Conservation (phyloP, 2,797 vertebrate species). For the Hyperoplus lanceolatus region DNA sequence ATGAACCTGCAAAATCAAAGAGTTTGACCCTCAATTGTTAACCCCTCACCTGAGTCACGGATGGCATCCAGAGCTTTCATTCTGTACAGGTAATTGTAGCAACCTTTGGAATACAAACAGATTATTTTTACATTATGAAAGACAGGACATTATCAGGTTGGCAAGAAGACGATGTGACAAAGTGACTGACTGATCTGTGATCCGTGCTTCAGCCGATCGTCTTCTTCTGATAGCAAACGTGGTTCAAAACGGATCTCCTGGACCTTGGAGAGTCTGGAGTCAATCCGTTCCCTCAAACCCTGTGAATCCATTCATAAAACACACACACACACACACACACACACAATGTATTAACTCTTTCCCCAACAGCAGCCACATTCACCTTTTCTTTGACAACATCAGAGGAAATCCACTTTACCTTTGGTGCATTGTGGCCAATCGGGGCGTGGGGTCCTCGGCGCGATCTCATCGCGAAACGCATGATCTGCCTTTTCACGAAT, state of each 20-base stretch:
- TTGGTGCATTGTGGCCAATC: conserved; percentile 96
- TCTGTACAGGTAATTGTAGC: conserved; percentile 95
- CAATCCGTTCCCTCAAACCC: conserved; percentile 94
- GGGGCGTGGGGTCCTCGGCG: conserved; percentile 95
- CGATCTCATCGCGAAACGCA: conserved; percentile 98
- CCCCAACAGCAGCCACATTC: neutral
- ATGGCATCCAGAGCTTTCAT: conserved; percentile 98
- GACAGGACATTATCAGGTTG: neutral
- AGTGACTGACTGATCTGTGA: conserved; percentile 82
- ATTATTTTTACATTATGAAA: neutral
- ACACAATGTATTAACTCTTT: neutral
- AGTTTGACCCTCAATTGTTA: neutral
- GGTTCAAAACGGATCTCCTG: conserved; percentile 96
- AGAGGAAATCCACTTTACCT: conserved; percentile 80
- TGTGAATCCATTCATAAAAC: conserved; percentile 54
- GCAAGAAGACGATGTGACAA: neutral
- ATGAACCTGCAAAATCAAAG: neutral
- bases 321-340: neutral
- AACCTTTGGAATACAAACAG: conserved; percentile 81
- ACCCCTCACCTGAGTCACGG: conserved; percentile 88
- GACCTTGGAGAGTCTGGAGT: conserved; percentile 90
- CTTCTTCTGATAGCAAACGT: conserved; percentile 89
- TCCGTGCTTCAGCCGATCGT: conserved; percentile 88
- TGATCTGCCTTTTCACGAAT: conserved; percentile 98
- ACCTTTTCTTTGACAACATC: neutral